Evolutionary conservation across 1,140 invertebrate genomes (phyloP).

Genomic region (Leguminivora glycinivorella): DNA sequence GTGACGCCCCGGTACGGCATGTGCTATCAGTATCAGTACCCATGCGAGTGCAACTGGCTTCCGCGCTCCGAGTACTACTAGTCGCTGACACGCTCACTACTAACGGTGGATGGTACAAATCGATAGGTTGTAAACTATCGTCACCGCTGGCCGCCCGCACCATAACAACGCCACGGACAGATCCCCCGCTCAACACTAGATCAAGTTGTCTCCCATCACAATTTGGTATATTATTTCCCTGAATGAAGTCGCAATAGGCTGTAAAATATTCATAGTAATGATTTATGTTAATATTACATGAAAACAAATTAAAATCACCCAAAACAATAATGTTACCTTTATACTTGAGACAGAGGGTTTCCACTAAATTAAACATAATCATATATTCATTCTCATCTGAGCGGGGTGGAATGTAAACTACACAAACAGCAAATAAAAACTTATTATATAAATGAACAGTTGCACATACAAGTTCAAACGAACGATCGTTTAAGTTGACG

Average conservation of each 20-base stretch:
- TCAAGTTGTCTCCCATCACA: slow-evolving; percentile 34
- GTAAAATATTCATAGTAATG: slow-evolving; percentile 31
- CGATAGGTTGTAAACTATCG: slow-evolving; percentile 32
- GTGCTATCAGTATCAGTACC: too few relatives aligned
- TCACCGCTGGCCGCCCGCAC: slow-evolving; percentile 30
- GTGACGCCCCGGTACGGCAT: not conserved
- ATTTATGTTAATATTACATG: slow-evolving; percentile 1
- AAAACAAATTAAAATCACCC: slow-evolving; percentile 29
- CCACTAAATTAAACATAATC: slow-evolving; percentile 33
- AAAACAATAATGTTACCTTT: slow-evolving; percentile 26
- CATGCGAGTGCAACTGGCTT: too few relatives aligned
- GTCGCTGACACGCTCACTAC: slow-evolving; percentile 9
- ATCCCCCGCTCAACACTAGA: slow-evolving; percentile 34
- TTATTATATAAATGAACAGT: not conserved
- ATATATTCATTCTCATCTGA: slow-evolving; percentile 34
- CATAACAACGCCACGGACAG: not conserved
- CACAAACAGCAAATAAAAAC: slow-evolving; percentile 27
- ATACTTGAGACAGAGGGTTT: slow-evolving; percentile 29
- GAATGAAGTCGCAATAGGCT: slow-evolving; percentile 31
- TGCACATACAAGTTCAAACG: slow-evolving; percentile 5
- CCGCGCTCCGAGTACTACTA: too few relatives aligned
- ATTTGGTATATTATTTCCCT: slow-evolving; percentile 32
- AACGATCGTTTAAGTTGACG: not conserved
- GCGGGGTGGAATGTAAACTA: slow-evolving; percentile 34
- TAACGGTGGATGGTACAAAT: slow-evolving; percentile 34